phyloP scores from a whole-genome alignment of 2,888 invertebrate genomes.

The Onthophagus sagittarius region DNA sequence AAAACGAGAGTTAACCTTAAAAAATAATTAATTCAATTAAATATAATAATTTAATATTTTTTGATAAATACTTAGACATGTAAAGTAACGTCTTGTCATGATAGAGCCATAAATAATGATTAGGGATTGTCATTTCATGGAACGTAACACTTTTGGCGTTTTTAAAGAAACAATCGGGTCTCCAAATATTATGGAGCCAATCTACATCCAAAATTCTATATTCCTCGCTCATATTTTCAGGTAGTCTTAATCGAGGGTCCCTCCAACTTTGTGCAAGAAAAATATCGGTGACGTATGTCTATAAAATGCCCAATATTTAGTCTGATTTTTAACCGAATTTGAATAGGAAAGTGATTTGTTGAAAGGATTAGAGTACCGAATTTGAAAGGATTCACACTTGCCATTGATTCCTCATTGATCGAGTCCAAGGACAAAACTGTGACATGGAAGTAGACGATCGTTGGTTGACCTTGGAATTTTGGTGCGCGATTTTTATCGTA shows the following conservation, averaged over 20 bases:
- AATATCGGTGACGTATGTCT: slow-evolving; percentile 92
- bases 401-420: slow-evolving; percentile 96
- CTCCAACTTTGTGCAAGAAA: slow-evolving; percentile 92
- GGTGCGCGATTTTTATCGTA: slow-evolving; percentile 90
- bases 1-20: slow-evolving; percentile 80
- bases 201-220: slow-evolving; percentile 86
- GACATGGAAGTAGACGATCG: slow-evolving; percentile 86
- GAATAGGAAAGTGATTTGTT: background rate
- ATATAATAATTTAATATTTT: background rate
- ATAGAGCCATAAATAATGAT: slow-evolving; percentile 88
- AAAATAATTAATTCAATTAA: slow-evolving; percentile 27
- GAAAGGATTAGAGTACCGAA: background rate
- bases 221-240: slow-evolving; percentile 92
- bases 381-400: slow-evolving; percentile 39
- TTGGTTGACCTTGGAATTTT: slow-evolving; percentile 79
- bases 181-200: slow-evolving; percentile 88
- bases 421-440: slow-evolving; percentile 88
- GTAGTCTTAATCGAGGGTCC: slow-evolving; percentile 80
- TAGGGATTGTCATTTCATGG: slow-evolving; percentile 92
- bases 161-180: slow-evolving; percentile 91
- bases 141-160: slow-evolving; percentile 90
- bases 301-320: slow-evolving; percentile 34
- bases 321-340: background rate
- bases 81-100: slow-evolving; percentile 88
- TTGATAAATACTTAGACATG: slow-evolving; percentile 77